Base-by-base conservation (phyloP, 2,113 vertebrate genomes). In the Caranx ignobilis region DNA sequence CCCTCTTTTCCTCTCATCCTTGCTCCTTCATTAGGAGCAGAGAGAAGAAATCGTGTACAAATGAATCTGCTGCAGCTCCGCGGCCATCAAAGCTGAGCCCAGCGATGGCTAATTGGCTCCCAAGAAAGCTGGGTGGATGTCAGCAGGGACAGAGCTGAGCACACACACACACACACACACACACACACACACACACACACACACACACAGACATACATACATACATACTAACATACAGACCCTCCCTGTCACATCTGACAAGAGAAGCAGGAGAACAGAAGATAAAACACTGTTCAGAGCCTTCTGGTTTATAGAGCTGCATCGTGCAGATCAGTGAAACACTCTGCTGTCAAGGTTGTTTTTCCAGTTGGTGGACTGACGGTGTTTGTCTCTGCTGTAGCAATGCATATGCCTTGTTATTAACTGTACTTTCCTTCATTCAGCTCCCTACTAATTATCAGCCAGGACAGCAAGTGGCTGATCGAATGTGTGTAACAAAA, bases 71-170 rank as follows among this genome's bases (percentile, higher is more conserved):
- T 4, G 47, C 41, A 32, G 79, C 82, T 69, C 75, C 43, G 63
- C 7, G 11, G 48, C 70, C 12, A n/a, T 83, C 71, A 83, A 71
- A 85, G 80, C 73, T 6, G 70, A 84, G 79, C 78, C 71, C 71
- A 8, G 74, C 31, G 12, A 55, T 21, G 41, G 75, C 66, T 92
- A 93, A 93, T 93, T 93, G 88, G 87, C 68, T 93, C 87, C 86
- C 61, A 43, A 35, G 81, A 78, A 90, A 89, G 71, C 77, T 69
- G 71, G 77, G 34, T 57, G 73, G 68, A 57, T 75, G 87, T 89
- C 85, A 57, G 72, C 12, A 0, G 88, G 82, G 88, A 84, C 9
- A 39, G 31, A 21, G 37, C 60, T 68, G 57, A 37, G 47, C 76
- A 43, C 55, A 26, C 26, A 26, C 63, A 1, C 56, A 60, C 59